Percentiles rank a stretch among this genome's conserved stretches.
phyloP scores from a whole-genome alignment of 2,888 invertebrate species.

The Hirtodrosophila duncani region DNA sequence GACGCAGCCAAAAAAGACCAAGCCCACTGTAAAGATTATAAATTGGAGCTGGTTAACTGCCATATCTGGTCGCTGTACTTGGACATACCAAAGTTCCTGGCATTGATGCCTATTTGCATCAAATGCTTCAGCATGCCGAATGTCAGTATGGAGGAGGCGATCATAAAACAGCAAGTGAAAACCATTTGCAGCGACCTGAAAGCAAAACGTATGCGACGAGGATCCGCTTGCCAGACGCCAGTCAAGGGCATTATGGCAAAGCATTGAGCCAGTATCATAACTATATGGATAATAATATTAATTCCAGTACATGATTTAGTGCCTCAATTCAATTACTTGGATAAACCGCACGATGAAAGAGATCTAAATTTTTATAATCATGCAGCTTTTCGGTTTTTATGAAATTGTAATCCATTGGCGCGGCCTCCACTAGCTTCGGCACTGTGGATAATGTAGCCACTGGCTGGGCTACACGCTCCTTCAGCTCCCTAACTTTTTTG shows the following conservation, averaged over 20 bases:
- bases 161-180: slow-evolving; percentile 50
- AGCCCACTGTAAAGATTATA: slow-evolving; percentile 54
- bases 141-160: slow-evolving; percentile 41
- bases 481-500: slow-evolving; percentile 1
- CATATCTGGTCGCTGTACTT: too few species aligned
- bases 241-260: slow-evolving; percentile 80
- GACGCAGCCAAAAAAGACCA: slow-evolving; percentile 72
- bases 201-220: slow-evolving; percentile 62
- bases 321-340: slow-evolving; percentile 72
- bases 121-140: slow-evolving; percentile 50
- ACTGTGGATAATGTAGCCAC: neutral
- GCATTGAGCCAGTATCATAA: slow-evolving; percentile 79
- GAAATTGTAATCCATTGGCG: slow-evolving; percentile 21
- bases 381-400: slow-evolving; percentile 24
- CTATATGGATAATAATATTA: slow-evolving; percentile 37
- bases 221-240: slow-evolving; percentile 78
- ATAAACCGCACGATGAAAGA: slow-evolving; percentile 79
- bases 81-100: slow-evolving; percentile 75
- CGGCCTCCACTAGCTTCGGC: slow-evolving; percentile 13
- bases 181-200: slow-evolving; percentile 63
- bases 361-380: slow-evolving; percentile 62
- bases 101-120: slow-evolving; percentile 64
- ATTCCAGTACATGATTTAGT: neutral
- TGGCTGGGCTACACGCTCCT: neutral
- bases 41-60: neutral